phyloP scores from a whole-genome alignment of 1,140 invertebrate genomes.

The Diorhabda elongata region DNA sequence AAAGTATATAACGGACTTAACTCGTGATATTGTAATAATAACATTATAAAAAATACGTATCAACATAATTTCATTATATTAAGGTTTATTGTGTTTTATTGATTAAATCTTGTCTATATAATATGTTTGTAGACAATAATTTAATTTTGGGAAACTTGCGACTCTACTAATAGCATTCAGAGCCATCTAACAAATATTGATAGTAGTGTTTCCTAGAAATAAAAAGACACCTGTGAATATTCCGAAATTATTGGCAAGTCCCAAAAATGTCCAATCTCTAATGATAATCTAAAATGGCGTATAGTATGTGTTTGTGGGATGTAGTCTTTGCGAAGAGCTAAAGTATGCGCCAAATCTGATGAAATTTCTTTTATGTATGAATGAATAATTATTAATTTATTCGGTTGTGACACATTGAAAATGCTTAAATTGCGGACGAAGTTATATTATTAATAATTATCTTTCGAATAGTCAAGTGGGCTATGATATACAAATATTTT shows the following conservation, averaged over 20 bases:
- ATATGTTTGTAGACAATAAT: too few species aligned
- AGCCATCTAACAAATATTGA: too few species aligned
- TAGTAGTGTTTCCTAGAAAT: neutral
- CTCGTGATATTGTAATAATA: too few species aligned
- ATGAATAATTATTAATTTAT: neutral
- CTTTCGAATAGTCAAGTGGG: neutral
- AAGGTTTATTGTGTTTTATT: too few species aligned
- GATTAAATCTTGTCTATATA: too few species aligned
- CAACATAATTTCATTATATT: too few species aligned
- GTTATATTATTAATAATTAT: neutral
- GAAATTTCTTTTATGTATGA: neutral
- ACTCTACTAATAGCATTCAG: too few species aligned
- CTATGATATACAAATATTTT: neutral
- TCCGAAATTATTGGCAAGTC: constrained; percentile 7
- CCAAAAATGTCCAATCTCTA: neutral
- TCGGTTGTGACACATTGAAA: constrained; percentile 12
- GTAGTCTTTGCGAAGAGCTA: constrained; percentile 7
- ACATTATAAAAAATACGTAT: too few species aligned
- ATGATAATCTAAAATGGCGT: constrained; percentile 28
- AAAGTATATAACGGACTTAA: too few species aligned
- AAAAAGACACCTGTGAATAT: constrained; percentile 13
- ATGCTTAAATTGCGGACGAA: constrained; percentile 4
- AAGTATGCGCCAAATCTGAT: constrained; percentile 10
- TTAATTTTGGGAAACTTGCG: too few species aligned
- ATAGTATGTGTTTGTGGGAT: constrained; percentile 25